phyloP scores from a whole-genome alignment of 1,140 invertebrate species.

The Parasteatoda tepidariorum region DNA sequence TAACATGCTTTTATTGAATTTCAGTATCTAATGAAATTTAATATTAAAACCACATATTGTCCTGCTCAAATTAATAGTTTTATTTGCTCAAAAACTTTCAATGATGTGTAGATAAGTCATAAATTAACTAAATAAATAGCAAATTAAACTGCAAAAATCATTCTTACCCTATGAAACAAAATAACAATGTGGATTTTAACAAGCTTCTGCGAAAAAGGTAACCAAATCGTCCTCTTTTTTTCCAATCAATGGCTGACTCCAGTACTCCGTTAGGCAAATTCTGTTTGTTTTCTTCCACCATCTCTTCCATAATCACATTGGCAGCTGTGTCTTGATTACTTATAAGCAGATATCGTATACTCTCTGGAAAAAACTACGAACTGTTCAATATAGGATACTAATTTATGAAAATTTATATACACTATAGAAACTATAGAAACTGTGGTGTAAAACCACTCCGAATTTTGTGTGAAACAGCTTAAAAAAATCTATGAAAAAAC shows the following conservation, averaged over 20 bases:
- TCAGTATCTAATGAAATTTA: no score
- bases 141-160: background rate
- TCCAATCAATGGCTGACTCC: background rate
- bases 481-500: no score
- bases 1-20: no score
- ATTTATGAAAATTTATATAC: background rate
- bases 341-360: conserved; percentile 6
- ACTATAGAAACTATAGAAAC: no score
- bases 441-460: no score
- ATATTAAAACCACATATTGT: no score
- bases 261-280: background rate
- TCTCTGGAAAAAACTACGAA: conserved; percentile 21
- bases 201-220: background rate
- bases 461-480: no score
- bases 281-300: background rate
- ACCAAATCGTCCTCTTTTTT: background rate
- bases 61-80: no score
- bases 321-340: background rate
- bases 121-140: no score
- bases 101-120: no score
- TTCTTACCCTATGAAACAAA: conserved; percentile 16
- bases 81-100: no score
- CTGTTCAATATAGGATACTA: background rate
- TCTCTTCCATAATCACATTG: background rate
- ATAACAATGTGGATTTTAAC: background rate